Base-by-base conservation (phyloP, 2,888 invertebrate species). In the Oscheius sp. region DNA sequence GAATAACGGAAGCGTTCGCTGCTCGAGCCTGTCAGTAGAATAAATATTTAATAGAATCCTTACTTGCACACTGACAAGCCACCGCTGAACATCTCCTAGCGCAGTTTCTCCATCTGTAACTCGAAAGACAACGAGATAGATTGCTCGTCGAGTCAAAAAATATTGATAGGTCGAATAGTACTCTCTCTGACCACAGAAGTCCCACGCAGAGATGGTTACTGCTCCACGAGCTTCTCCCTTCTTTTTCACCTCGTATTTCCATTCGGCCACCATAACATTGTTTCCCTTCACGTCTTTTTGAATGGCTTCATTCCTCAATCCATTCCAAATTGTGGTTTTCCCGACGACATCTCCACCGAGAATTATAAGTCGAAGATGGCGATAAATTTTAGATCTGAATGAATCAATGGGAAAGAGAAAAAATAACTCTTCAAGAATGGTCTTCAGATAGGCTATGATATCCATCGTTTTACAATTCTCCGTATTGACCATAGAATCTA, bases 141-240 rank as follows among this genome's bases (percentile, higher is more conserved):
- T 88, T 24, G 95, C 94, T 14, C 97, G 90, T 70, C 94, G 93
- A 0, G 96, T 95, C 50, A 98, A 88, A 87, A 98, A 98, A 87
- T 98, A 98, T 87, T 97, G 96, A 89, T 97, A 97, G 0, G 97
- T 97, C 0, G 96, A 94, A 87, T 97, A 97, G 87, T 97, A 96
- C 85, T 98, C 97, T 86, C 92, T 84, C 88, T 89, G 97, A 0
- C 97, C 97, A 3, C 96, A 96, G 88, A 98, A 98, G 88, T 98
- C 98, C 97, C 97, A 98, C 0, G 97, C 97, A 63, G 95, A 79
- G 73, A 89, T 87, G 26, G 93, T 91, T 62, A 95, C 92, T 0
- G 94, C 92, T 0, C 93, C 93, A 83, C 91, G 91, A 0, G 91
- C 90, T 0, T 91, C 59, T 26, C 75, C 75, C 61, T 81, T 79